These are phyloP conservation scores for human DNA, from an alignment of 2,113 vertebrate species.

Conservation along the genomic window DNA sequence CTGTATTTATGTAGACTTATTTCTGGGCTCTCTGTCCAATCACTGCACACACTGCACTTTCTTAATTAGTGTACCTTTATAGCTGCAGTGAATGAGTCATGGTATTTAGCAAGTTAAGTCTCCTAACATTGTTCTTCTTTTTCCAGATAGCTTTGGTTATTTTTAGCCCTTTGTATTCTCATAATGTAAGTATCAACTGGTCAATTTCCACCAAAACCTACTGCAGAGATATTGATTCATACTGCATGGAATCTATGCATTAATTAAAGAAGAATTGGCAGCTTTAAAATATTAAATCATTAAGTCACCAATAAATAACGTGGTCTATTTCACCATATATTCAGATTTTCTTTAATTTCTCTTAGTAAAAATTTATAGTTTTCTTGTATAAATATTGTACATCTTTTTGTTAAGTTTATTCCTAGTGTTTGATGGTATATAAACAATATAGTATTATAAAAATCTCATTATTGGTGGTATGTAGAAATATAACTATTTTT, in stretches of 20 bases:
- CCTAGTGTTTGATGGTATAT: neutral
- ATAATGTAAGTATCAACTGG: neutral
- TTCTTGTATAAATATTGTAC: neutral
- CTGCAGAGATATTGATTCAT: neutral
- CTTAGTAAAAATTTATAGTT: neutral
- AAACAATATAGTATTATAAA: neutral
- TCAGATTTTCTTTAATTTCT: conserved; percentile 2
- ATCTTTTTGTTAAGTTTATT: neutral
- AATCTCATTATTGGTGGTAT: neutral
- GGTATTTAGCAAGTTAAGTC: neutral
- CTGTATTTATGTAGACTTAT: neutral
- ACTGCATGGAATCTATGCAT: neutral
- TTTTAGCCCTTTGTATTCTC: neutral
- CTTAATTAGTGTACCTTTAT: neutral
- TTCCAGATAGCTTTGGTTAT: neutral
- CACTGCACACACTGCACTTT: neutral
- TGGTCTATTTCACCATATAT: neutral
- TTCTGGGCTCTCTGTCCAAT: neutral
- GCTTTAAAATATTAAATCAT: neutral
- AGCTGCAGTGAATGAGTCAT: neutral
- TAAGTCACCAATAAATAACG: neutral
- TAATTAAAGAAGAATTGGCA: neutral
- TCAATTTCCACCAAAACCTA: neutral
- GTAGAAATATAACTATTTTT: neutral
- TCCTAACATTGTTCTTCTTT: neutral